These are phyloP conservation scores for Eupelmus urozonus DNA, from an alignment of 2,888 invertebrate species.

Conservation along the genomic window DNA sequence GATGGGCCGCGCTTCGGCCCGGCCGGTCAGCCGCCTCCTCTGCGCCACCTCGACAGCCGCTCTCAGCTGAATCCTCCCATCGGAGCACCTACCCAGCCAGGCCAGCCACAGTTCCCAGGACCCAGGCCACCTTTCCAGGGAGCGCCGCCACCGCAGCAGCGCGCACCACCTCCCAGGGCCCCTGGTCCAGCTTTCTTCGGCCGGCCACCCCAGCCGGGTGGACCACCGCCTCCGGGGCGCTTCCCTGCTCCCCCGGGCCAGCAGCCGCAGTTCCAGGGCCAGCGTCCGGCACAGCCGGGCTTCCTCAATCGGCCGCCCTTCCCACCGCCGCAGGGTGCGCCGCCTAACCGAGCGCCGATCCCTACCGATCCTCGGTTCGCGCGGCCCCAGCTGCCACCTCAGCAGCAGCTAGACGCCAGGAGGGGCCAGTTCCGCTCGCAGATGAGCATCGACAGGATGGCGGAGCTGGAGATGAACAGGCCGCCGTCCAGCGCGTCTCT, in stretches of 20 bases:
- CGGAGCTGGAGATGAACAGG: slow-evolving; percentile 59
- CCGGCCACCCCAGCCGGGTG: slow-evolving; percentile 58
- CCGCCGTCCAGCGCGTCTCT: slow-evolving; percentile 43
- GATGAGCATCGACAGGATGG: slow-evolving; percentile 65
- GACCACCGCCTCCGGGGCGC: background rate
- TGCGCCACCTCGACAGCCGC: background rate
- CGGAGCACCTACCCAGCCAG: no score
- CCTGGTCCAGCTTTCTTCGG: slow-evolving; percentile 24
- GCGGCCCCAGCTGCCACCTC: slow-evolving; percentile 46
- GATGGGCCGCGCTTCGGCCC: background rate
- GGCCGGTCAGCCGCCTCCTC: background rate
- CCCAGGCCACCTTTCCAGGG: slow-evolving; percentile 2
- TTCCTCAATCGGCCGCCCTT: slow-evolving; percentile 22
- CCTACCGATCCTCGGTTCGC: slow-evolving; percentile 46
- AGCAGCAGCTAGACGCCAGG: slow-evolving; percentile 59
- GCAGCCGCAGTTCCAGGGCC: background rate
- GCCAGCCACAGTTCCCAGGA: background rate
- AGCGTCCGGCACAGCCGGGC: background rate
- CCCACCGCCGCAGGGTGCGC: background rate
- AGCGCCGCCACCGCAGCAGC: background rate
- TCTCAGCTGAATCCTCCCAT: background rate
- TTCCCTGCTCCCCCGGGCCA: background rate
- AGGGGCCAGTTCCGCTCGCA: slow-evolving; percentile 61
- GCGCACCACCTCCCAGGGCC: slow-evolving; percentile 35
- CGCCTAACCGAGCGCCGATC: slow-evolving; percentile 9